Evolutionary conservation across 2,113 vertebrate genomes (phyloP).

Genomic region (Monarcha castaneiventris): DNA sequence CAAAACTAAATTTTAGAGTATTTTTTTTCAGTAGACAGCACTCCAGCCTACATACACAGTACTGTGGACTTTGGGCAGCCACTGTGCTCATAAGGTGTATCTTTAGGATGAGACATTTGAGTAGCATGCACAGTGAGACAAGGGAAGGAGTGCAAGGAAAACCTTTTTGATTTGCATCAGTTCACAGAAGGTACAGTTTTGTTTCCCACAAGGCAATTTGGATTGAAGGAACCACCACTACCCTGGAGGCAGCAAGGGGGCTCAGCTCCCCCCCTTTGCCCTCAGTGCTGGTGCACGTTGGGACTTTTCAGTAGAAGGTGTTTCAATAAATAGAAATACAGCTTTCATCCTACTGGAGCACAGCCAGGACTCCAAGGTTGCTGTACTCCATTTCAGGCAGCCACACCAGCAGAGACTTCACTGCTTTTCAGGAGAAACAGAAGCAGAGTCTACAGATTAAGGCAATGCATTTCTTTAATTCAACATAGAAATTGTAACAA

Average conservation of each 20-base stretch:
- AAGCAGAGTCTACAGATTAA: slow-evolving; percentile 8
- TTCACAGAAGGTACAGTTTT: not conserved
- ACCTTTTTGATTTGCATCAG: not conserved
- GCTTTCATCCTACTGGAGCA: not conserved
- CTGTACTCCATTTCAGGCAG: not conserved
- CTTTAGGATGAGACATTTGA: slow-evolving; percentile 14
- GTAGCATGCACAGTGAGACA: slow-evolving; percentile 25
- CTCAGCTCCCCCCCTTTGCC: not conserved
- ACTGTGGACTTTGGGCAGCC: not conserved
- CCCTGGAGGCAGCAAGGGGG: not conserved
- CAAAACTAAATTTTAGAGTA: slow-evolving; percentile 43
- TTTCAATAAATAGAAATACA: not conserved
- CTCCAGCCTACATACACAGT: slow-evolving; percentile 38
- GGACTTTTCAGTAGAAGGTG: not conserved
- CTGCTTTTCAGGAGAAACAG: not conserved
- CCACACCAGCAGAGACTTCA: not conserved
- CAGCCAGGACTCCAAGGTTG: not conserved
- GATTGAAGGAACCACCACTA: fast-evolving
- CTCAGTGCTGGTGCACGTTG: not conserved
- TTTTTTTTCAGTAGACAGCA: slow-evolving; percentile 67
- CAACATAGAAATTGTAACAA: not conserved
- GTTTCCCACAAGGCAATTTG: not conserved
- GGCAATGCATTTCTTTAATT: slow-evolving; percentile 34
- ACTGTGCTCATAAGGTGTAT: not conserved
- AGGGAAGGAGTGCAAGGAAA: not conserved